Base-by-base conservation (phyloP, 2,888 invertebrate species). In the Odontocerum albicorne region DNA sequence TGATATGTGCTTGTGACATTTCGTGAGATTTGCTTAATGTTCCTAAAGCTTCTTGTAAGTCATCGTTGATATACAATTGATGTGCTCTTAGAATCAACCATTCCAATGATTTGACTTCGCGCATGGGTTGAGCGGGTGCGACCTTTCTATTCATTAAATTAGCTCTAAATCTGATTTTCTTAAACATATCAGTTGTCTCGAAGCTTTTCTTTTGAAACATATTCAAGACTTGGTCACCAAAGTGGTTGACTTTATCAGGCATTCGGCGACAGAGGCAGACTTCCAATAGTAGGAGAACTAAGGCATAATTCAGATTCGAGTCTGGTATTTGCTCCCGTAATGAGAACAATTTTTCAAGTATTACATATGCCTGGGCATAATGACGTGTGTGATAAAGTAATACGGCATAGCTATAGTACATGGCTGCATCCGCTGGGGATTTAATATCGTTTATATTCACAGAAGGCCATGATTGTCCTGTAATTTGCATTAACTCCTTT, bases 361-460 rank as follows among this genome's bases (percentile, higher is more conserved):
- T 63, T 1, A 70, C 70, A 6, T 70, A 75, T 8, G 90, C 87
- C 61, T 84, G 80, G 44, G 83, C 83, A 67, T 88, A 90, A 66
- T 92, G 88, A 55, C 84, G 81, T 4, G 86, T 83, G 65, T 91
- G 90, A 69, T 87, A 92, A 4, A 88, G 73, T 31, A 92, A 65
- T 2, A 92, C 83, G 6, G 91, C 90, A 67, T 90, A 88, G 69
- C 92, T 92, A 71, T 87, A 92, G 63, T 85, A 82, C 46, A 88
- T 66, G 60, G 70, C 73, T 0, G 74, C 75, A 55, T 70, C 68
- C n/a, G 54, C 27, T 3, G 47, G 43, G 1, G 56, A 39, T 38
- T 63, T 66, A 0, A 68, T 63, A 46, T 76, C 77, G 13, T 43
- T 38, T 1, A 71, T 64, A 50, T 76, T 77, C 6, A 72, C 67